Conservation (phyloP, 2,888 invertebrate genomes). For the Malthinus seriepunctatus region DNA sequence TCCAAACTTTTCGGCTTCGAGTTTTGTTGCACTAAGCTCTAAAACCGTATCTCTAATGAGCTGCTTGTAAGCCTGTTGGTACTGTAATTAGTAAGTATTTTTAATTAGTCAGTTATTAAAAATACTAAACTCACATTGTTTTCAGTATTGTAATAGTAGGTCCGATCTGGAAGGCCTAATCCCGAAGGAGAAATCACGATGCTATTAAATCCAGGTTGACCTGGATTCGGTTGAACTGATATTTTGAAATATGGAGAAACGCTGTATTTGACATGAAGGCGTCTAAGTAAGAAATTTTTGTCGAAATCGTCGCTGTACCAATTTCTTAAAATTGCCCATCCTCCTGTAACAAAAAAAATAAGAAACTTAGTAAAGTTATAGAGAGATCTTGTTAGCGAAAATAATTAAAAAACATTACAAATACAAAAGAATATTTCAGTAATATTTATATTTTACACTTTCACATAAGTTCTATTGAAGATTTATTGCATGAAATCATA, state of each 20-base stretch:
- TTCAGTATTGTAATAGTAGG: constrained; percentile 55
- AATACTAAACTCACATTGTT: constrained; percentile 52
- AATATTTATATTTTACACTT: too few species aligned
- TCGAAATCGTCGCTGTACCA: constrained; percentile 54
- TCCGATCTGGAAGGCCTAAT: constrained; percentile 59
- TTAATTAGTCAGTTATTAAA: neutral
- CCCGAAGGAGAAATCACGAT: constrained; percentile 60
- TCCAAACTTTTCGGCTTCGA: constrained; percentile 56
- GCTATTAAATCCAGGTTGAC: constrained; percentile 52
- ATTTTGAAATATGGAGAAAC: constrained; percentile 59
- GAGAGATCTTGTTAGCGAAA: too few species aligned
- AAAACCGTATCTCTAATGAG: constrained; percentile 58
- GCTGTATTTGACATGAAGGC: constrained; percentile 56
- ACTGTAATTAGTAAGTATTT: constrained; percentile 44
- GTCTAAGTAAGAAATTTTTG: constrained; percentile 48
- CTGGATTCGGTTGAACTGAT: constrained; percentile 57
- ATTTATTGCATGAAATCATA: too few species aligned
- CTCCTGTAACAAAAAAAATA: constrained; percentile 50
- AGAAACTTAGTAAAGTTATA: neutral
- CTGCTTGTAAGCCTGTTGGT: constrained; percentile 56
- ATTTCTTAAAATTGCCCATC: constrained; percentile 57
- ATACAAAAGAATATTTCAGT: too few species aligned
- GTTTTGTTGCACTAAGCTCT: constrained; percentile 54
- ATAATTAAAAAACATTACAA: too few species aligned
- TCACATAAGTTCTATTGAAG: too few species aligned